Evolutionary conservation across 2,888 invertebrate species (phyloP).

Genomic region (Sphaerophoria rueppellii): DNA sequence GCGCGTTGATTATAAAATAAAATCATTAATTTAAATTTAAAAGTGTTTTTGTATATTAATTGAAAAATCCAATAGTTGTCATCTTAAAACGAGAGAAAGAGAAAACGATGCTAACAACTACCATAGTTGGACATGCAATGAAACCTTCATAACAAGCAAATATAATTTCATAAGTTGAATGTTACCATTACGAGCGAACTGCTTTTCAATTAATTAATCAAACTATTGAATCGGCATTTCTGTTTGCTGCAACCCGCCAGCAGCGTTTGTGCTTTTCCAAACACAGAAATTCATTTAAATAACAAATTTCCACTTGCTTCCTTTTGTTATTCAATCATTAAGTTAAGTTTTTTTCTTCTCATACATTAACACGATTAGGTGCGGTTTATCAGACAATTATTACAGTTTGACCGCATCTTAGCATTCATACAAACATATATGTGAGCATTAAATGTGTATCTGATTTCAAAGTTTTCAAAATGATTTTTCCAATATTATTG

Average conservation of each 20-base stretch:
- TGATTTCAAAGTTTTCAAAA: background rate
- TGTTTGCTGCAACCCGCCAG: background rate
- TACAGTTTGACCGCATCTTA: conserved; percentile 17
- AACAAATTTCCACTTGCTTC: conserved; percentile 28
- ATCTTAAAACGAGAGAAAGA: too few species aligned
- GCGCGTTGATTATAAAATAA: too few species aligned
- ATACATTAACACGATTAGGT: conserved; percentile 20
- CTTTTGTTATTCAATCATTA: conserved; percentile 8
- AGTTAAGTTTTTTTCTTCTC: conserved; percentile 25
- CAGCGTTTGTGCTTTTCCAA: background rate
- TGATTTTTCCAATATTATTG: background rate
- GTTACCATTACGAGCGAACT: background rate
- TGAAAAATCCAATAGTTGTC: too few species aligned
- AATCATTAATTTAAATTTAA: too few species aligned
- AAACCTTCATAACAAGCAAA: too few species aligned
- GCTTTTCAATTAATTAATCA: background rate
- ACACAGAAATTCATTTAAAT: conserved; percentile 14
- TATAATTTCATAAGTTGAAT: too few species aligned
- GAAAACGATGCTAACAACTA: too few species aligned
- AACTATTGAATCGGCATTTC: too few species aligned
- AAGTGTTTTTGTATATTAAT: too few species aligned
- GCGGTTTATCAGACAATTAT: background rate
- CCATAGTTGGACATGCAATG: too few species aligned
- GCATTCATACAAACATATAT: conserved; percentile 11
- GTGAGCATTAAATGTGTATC: background rate